Evolutionary conservation across 1,140 invertebrate genomes (phyloP).

Genomic region (Tetranychus urticae): DNA sequence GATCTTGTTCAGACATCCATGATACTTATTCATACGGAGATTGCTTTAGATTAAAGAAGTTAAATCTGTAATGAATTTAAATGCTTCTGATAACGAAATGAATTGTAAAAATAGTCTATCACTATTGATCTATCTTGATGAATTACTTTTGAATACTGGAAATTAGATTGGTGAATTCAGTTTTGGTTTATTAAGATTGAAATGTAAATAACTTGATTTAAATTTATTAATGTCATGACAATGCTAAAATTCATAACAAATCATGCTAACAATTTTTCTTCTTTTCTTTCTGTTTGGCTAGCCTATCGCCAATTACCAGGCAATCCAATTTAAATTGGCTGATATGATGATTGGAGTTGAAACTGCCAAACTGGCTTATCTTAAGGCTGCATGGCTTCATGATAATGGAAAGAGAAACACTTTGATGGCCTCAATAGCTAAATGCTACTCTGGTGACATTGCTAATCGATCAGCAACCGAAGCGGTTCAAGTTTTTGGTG

Average conservation of each 20-base stretch:
- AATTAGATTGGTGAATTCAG: too few species aligned
- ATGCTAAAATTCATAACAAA: too few species aligned
- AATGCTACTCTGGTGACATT: slow-evolving; percentile 66
- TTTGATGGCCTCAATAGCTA: slow-evolving; percentile 74
- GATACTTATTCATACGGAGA: too few species aligned
- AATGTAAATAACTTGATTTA: not conserved
- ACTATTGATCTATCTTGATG: too few species aligned
- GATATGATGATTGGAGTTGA: slow-evolving; percentile 89
- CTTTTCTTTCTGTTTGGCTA: too few species aligned
- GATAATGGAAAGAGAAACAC: slow-evolving; percentile 59
- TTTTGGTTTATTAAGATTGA: slow-evolving; percentile 13
- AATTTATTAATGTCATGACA: too few species aligned
- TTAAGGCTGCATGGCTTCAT: slow-evolving; percentile 62
- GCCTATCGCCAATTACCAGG: slow-evolving; percentile 40
- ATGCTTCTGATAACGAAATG: too few species aligned
- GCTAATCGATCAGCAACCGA: slow-evolving; percentile 84
- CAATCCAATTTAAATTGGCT: slow-evolving; percentile 75
- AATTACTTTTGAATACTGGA: too few species aligned
- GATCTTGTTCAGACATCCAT: too few species aligned
- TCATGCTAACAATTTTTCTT: too few species aligned
- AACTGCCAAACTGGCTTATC: slow-evolving; percentile 56
- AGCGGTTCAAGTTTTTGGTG: slow-evolving; percentile 82
- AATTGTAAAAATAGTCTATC: slow-evolving; percentile 18
- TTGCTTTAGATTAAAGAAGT: too few species aligned
- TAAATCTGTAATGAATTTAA: too few species aligned